Percentiles rank a stretch among this genome's conserved stretches.
Conservation (phyloP, 2,797 vertebrate genomes). For the Schizopygopsis malacanthus region DNA sequence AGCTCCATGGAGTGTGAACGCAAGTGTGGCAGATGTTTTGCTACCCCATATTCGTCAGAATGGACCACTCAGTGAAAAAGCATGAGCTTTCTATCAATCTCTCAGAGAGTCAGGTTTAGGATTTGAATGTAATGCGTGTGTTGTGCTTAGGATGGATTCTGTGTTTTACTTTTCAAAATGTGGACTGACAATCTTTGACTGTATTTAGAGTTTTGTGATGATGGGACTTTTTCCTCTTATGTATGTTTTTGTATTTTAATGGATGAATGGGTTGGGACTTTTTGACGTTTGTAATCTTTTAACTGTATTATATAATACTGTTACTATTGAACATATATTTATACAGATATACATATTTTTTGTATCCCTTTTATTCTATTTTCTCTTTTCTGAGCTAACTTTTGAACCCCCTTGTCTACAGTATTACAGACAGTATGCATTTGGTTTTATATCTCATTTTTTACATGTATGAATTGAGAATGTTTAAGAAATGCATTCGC, state of each 20-base stretch:
- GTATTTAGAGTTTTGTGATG: constrained; percentile 66
- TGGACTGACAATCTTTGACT: constrained; percentile 80
- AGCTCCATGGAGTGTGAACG: constrained; percentile 43
- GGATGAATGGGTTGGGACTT: constrained; percentile 56
- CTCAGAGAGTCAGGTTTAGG: constrained; percentile 55
- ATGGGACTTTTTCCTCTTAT: constrained; percentile 65
- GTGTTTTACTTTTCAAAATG: constrained; percentile 68
- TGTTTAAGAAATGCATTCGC: constrained; percentile 85
- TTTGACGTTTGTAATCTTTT: constrained; percentile 66
- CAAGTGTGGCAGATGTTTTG: constrained; percentile 61
- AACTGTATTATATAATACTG: constrained; percentile 78
- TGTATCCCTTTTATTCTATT: constrained; percentile 73
- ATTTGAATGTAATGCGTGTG: constrained; percentile 60
- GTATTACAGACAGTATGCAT: constrained; percentile 80
- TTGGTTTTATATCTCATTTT: constrained; percentile 85
- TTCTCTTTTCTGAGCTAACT: constrained; percentile 73
- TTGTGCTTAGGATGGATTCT: constrained; percentile 63
- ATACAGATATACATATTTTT: constrained; percentile 78
- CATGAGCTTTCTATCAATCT: constrained; percentile 26
- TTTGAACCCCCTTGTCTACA: constrained; percentile 77
- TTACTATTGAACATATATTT: constrained; percentile 84
- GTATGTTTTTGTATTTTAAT: constrained; percentile 73
- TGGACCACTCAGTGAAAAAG: constrained; percentile 65
- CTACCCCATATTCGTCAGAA: constrained; percentile 60
- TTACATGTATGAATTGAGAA: constrained; percentile 91